Percentiles rank a stretch among this genome's conserved stretches.
Evolutionary conservation across 2,113 vertebrate genomes (phyloP).

Genomic region (Martes martes): DNA sequence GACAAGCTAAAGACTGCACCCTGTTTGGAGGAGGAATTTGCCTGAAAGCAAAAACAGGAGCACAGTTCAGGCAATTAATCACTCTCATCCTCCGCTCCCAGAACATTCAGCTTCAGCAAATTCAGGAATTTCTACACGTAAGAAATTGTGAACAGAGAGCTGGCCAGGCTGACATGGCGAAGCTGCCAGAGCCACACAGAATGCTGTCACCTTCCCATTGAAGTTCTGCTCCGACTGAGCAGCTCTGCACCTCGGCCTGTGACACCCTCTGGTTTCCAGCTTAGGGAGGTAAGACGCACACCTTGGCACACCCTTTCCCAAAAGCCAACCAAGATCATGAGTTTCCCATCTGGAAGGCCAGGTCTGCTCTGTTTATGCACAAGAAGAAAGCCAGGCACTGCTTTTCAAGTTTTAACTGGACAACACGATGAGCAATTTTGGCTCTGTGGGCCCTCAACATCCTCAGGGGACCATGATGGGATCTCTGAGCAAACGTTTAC

Average conservation of each 20-base stretch:
- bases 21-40: conserved; percentile 41
- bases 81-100: neutral
- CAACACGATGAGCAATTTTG: neutral
- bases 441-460: neutral
- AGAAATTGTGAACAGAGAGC: neutral
- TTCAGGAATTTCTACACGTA: neutral
- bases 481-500: neutral
- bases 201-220: neutral
- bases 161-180: neutral
- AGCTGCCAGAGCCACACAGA: neutral
- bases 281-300: neutral
- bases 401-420: neutral
- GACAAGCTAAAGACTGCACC: conserved; percentile 12
- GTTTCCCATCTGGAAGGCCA: neutral
- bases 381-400: neutral
- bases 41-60: conserved; percentile 26
- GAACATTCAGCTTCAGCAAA: conserved; percentile 10
- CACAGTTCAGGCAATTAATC: neutral
- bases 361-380: neutral
- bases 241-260: neutral
- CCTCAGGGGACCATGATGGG: neutral
- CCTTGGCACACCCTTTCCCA: neutral
- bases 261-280: neutral
- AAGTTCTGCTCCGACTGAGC: neutral
- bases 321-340: neutral